Evolutionary conservation across 1,140 invertebrate species (phyloP).

Genomic region (Aleiodes sp.): DNA sequence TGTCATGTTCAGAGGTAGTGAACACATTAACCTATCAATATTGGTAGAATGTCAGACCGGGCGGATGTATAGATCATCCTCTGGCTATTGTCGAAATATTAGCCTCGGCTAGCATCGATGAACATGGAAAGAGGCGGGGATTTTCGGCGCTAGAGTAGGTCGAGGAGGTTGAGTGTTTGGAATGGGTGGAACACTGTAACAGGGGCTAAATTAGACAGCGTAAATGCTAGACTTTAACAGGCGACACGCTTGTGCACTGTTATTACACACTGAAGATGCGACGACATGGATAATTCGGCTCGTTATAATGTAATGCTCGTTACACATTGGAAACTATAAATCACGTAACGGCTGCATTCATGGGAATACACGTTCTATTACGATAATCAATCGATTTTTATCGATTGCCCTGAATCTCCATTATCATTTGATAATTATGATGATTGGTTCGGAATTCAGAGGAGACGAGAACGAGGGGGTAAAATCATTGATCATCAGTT

Average conservation of each 20-base stretch:
- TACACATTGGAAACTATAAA: conserved; percentile 15
- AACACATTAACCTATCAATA: neutral
- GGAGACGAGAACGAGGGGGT: too few species aligned
- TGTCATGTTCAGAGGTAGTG: neutral
- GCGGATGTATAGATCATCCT: conserved; percentile 20
- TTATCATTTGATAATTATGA: too few species aligned
- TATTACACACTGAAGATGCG: conserved; percentile 23
- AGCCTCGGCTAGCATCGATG: conserved; percentile 17
- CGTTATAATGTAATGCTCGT: conserved; percentile 4
- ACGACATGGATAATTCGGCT: conserved; percentile 30
- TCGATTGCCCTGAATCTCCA: too few species aligned
- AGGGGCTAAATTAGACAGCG: conserved; percentile 26
- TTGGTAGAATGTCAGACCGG: neutral
- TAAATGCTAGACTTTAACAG: conserved; percentile 28
- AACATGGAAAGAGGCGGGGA: neutral
- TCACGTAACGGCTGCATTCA: neutral
- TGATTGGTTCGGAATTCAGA: too few species aligned
- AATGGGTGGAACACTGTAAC: neutral
- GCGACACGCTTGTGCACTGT: conserved; percentile 11
- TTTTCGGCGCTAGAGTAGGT: neutral
- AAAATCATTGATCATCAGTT: too few species aligned
- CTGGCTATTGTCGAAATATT: conserved; percentile 36
- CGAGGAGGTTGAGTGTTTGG: neutral
- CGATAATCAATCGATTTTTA: neutral
- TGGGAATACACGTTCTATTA: neutral